phyloP scores from a whole-genome alignment of 1,140 invertebrate species.

The Gryllus bimaculatus region DNA sequence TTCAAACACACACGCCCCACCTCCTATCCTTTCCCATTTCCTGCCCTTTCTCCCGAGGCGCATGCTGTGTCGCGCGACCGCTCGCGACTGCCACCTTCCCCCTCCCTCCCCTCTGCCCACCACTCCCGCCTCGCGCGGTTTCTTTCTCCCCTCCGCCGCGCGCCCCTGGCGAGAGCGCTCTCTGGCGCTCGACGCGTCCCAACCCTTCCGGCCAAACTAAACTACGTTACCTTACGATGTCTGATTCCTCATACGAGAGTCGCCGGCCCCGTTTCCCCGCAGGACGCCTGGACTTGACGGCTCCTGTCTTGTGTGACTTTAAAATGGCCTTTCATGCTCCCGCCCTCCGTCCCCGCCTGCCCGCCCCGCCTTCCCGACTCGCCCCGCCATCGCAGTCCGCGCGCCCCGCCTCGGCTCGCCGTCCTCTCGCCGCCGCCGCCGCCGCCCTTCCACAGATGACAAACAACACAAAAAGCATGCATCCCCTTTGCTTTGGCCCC shows the following conservation, averaged over 20 bases:
- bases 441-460: background rate
- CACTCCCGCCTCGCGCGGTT: background rate
- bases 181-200: background rate
- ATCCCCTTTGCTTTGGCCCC: background rate
- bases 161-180: too few species aligned
- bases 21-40: too few species aligned
- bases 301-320: constrained; percentile 3
- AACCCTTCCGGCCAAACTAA: background rate
- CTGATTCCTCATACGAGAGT: background rate
- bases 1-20: too few species aligned
- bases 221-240: constrained; percentile 1
- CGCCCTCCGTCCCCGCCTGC: too few species aligned
- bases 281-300: background rate
- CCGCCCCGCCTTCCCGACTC: too few species aligned
- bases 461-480: background rate
- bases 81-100: too few species aligned
- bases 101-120: too few species aligned
- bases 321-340: background rate
- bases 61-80: too few species aligned
- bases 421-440: too few species aligned
- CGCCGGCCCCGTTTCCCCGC: background rate
- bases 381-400: too few species aligned
- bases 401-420: too few species aligned
- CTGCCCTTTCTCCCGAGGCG: too few species aligned
- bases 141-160: background rate